Evolutionary conservation across 1,140 invertebrate species (phyloP).

Genomic region (Pogonomyrmex barbatus): DNA sequence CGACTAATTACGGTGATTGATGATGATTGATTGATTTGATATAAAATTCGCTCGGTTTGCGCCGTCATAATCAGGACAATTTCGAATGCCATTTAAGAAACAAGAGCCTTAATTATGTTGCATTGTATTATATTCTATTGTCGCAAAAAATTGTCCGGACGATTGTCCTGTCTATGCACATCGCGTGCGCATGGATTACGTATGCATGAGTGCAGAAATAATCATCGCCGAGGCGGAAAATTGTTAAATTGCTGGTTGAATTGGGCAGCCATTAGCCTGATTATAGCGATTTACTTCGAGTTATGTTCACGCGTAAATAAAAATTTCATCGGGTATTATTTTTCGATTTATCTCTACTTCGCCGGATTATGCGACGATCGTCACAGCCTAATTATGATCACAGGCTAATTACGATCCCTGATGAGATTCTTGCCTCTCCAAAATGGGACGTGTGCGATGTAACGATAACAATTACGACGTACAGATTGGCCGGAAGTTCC

Average conservation of each 20-base stretch:
- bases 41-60: slow-evolving; percentile 23
- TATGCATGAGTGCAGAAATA: slow-evolving; percentile 30
- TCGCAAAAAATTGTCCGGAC: background rate
- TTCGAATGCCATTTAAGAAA: background rate
- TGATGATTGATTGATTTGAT: slow-evolving; percentile 18
- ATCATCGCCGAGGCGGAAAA: slow-evolving; percentile 28
- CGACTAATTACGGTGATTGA: slow-evolving; percentile 38
- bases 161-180: background rate
- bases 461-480: slow-evolving; percentile 43
- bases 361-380: background rate
- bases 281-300: slow-evolving; percentile 21
- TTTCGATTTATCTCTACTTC: background rate
- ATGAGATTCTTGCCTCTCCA: background rate
- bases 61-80: background rate
- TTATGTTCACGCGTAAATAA: slow-evolving; percentile 1
- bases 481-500: slow-evolving; percentile 41
- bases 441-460: background rate
- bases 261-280: background rate
- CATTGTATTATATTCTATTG: background rate
- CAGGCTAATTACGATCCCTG: slow-evolving; percentile 31
- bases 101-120: background rate
- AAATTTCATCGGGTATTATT: background rate
- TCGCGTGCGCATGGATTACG: background rate
- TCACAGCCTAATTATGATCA: background rate
- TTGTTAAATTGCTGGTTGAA: slow-evolving; percentile 11